phyloP scores from a whole-genome alignment of 1,140 invertebrate genomes.

The Saxidomus purpurata region DNA sequence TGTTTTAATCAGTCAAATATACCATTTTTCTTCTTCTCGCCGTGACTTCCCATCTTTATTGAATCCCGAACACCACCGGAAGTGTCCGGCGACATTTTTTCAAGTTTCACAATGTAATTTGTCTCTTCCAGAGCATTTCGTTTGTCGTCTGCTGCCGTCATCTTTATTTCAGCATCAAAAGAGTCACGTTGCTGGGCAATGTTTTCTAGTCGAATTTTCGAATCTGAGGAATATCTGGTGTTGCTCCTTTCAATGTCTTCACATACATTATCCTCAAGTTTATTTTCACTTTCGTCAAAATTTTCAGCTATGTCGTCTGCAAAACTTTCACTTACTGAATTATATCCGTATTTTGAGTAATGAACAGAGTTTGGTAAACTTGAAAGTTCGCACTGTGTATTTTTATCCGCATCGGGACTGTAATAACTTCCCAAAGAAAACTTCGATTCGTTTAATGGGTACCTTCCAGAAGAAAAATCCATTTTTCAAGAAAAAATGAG shows the following conservation, averaged over 20 bases:
- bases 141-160: conserved; percentile 11
- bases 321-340: not conserved
- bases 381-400: not conserved
- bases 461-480: conserved; percentile 52
- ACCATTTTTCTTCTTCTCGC: conserved; percentile 59
- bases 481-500: conserved; percentile 57
- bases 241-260: conserved; percentile 2
- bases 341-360: conserved; percentile 57
- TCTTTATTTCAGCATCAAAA: not conserved
- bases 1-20: too few relatives aligned
- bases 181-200: not conserved
- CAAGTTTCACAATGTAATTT: conserved; percentile 65
- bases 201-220: not conserved
- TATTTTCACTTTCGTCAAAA: conserved; percentile 14
- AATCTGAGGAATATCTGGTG: not conserved
- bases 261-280: not conserved
- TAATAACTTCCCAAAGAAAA: conserved; percentile 43
- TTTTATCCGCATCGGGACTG: not conserved
- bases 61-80: conserved; percentile 19
- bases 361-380: not conserved
- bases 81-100: conserved; percentile 60
- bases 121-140: conserved; percentile 33
- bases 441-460: conserved; percentile 54
- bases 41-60: not conserved
- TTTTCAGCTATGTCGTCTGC: not conserved